A percentile compares a stretch with the other conserved stretches of the same genome.
phyloP scores from a whole-genome alignment of 1,140 invertebrate species.

The Apocrypta bakeri region DNA sequence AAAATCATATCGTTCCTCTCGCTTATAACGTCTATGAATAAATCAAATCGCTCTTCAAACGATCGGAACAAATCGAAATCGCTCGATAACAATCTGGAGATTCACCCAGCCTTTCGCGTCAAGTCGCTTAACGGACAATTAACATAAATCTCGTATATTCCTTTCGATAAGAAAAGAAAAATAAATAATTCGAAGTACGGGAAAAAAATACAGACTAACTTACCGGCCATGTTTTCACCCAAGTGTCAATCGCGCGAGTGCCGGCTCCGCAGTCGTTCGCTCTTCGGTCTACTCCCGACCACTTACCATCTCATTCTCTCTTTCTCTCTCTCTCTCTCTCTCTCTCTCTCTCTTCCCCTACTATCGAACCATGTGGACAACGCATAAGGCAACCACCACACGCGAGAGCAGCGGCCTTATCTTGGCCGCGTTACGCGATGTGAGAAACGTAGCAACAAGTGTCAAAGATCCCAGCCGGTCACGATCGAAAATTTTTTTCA shows the following conservation, averaged over 20 bases:
- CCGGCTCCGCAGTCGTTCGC: not conserved
- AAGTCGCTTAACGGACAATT: no score
- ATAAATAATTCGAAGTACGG: not conserved
- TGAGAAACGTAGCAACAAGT: constrained; percentile 25
- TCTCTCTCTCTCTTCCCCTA: not conserved
- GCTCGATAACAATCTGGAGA: no score
- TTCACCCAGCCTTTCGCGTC: no score
- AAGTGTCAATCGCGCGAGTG: constrained; percentile 52
- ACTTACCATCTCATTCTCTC: constrained; percentile 17
- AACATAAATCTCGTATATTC: no score
- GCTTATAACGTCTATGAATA: no score
- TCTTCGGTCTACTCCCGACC: not conserved
- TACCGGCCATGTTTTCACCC: constrained; percentile 58
- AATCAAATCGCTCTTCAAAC: no score
- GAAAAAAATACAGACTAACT: constrained; percentile 41
- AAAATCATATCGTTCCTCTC: no score
- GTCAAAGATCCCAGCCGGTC: constrained; percentile 32
- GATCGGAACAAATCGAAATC: no score
- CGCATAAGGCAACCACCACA: not conserved
- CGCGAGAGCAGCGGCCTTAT: not conserved
- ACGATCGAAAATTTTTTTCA: not conserved
- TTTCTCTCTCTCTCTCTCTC: constrained; percentile 12
- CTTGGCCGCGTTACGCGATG: not conserved
- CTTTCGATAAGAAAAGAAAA: no score
- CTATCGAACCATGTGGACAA: not conserved